These are phyloP conservation scores for Microchrysa polita DNA, from an alignment of 2,888 invertebrate species.

Conservation along the genomic window DNA sequence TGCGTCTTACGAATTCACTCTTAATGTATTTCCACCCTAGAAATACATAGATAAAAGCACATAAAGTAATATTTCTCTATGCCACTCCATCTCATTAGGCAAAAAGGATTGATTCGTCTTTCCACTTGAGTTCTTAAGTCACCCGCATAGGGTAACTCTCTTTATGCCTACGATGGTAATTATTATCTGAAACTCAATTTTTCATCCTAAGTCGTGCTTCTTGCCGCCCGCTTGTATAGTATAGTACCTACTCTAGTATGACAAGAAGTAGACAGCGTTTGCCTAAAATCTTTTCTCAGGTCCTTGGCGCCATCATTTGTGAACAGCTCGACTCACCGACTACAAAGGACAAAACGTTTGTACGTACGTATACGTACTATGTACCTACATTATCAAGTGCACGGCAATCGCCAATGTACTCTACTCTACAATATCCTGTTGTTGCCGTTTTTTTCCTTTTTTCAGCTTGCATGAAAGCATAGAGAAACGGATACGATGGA, in stretches of 20 bases:
- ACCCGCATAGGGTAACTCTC: too few relatives aligned
- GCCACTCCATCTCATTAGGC: too few relatives aligned
- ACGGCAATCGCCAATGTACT: constrained; percentile 27
- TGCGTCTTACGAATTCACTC: too few relatives aligned
- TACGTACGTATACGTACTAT: background rate
- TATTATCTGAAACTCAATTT: constrained; percentile 1
- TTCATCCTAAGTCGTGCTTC: too few relatives aligned
- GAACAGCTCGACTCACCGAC: background rate
- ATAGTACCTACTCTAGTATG: constrained; percentile 7
- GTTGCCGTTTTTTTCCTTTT: constrained; percentile 23
- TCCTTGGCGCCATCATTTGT: background rate
- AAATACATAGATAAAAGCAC: too few relatives aligned
- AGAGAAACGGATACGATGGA: constrained; percentile 13
- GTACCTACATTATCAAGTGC: background rate
- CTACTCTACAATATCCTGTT: background rate
- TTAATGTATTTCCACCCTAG: too few relatives aligned
- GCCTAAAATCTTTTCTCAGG: background rate
- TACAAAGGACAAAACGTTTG: background rate
- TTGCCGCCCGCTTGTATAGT: too few relatives aligned
- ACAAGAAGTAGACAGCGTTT: background rate
- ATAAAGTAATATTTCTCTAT: too few relatives aligned
- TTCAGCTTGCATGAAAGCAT: too few relatives aligned
- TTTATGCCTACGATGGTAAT: too few relatives aligned
- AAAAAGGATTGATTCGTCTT: too few relatives aligned
- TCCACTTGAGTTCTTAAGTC: too few relatives aligned